Percentiles rank a stretch among this genome's conserved stretches.
phyloP scores from a whole-genome alignment of 2,888 invertebrate species.

The Deilephila elpenor region DNA sequence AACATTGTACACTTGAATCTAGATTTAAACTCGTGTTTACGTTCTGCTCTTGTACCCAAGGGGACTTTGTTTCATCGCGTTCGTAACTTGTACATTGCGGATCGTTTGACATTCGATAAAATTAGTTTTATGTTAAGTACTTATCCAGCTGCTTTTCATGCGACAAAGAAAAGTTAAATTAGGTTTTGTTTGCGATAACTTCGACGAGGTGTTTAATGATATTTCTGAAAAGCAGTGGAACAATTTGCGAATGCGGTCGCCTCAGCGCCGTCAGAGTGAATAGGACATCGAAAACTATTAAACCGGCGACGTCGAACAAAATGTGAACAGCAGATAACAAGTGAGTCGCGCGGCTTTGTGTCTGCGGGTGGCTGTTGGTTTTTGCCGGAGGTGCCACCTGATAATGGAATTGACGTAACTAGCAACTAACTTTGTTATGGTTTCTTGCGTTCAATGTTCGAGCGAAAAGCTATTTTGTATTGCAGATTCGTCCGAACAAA shows the following conservation, averaged over 20 bases:
- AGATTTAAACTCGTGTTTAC: neutral
- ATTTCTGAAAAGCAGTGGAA: conserved; percentile 36
- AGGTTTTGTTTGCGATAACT: conserved; percentile 33
- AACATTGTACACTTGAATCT: neutral
- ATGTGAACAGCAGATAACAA: conserved; percentile 47
- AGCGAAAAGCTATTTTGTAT: neutral
- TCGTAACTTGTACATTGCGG: conserved; percentile 28
- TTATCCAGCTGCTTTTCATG: conserved; percentile 20
- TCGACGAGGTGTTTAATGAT: conserved; percentile 39
- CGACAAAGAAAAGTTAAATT: conserved; percentile 37
- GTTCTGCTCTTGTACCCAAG: neutral
- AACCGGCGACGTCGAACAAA: conserved; percentile 36
- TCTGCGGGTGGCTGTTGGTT: conserved; percentile 21
- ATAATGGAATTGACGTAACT: conserved; percentile 29
- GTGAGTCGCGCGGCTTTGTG: conserved; percentile 34
- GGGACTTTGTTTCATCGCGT: conserved; percentile 2
- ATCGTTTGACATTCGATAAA: conserved; percentile 33
- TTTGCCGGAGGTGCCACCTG: conserved; percentile 34
- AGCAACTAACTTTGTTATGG: conserved; percentile 15
- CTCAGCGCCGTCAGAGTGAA: conserved; percentile 37
- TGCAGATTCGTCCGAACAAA: neutral
- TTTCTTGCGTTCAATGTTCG: conserved; percentile 12
- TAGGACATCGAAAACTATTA: conserved; percentile 51
- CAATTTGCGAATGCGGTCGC: conserved; percentile 33
- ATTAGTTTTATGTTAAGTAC: conserved; percentile 31